Conservation (phyloP, 53 echinoderm and acorn worm genomes). For the Apostichopus leukothele region DNA sequence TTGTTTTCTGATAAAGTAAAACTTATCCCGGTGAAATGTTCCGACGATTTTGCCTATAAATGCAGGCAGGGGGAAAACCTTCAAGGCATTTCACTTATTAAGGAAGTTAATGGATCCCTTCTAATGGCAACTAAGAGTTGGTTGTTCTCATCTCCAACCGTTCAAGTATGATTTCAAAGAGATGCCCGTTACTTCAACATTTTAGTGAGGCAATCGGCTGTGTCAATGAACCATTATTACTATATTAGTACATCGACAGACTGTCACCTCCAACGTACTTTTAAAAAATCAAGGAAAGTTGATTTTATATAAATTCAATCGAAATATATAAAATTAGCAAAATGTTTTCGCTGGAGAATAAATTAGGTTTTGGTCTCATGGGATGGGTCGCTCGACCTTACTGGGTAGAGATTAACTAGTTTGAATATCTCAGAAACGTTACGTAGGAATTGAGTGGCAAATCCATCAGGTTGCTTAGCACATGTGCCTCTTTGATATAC, state of each 20-base stretch:
- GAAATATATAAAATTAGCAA: constrained; percentile 38
- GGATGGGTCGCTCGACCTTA: background rate
- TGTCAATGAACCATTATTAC: constrained; percentile 25
- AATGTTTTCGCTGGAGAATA: constrained; percentile 38
- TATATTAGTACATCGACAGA: constrained; percentile 4
- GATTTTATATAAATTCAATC: constrained; percentile 31
- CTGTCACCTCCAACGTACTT: constrained; percentile 27
- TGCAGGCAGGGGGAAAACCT: no score
- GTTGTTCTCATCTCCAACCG: background rate
- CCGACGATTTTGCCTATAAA: no score
- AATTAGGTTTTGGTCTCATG: constrained; percentile 27
- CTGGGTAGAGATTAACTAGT: no score
- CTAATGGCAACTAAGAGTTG: background rate
- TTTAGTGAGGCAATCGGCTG: background rate
- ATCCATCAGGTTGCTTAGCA: no score
- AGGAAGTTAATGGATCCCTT: background rate
- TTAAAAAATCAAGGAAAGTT: constrained; percentile 1
- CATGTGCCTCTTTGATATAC: no score
- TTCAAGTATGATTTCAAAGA: background rate
- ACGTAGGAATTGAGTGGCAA: no score
- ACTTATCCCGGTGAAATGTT: no score
- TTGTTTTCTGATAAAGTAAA: no score
- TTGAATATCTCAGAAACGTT: no score
- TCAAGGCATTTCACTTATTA: background rate
- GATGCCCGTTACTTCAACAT: no score